Conservation (phyloP, 2,888 invertebrate genomes). For the Xylophagus ater region DNA sequence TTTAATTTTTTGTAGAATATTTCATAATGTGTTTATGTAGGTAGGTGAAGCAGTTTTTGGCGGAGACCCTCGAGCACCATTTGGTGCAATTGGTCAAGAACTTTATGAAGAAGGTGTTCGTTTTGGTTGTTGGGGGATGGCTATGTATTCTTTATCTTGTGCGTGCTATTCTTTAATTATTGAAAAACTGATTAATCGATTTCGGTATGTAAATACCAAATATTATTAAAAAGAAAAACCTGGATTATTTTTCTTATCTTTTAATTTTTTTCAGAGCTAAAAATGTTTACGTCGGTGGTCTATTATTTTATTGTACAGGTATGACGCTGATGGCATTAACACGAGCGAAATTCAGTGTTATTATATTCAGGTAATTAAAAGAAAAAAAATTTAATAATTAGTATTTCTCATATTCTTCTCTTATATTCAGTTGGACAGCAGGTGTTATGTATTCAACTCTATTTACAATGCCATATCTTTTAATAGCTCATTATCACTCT, state of each 20-base stretch:
- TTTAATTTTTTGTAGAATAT: constrained; percentile 17
- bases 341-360: constrained; percentile 65
- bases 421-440: constrained; percentile 90
- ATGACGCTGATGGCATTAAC: constrained; percentile 78
- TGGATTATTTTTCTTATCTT: too few species aligned
- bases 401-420: too few species aligned
- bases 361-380: too few species aligned
- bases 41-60: constrained; percentile 36
- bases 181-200: constrained; percentile 68
- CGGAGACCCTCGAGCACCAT: constrained; percentile 51
- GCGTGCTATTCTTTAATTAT: constrained; percentile 84
- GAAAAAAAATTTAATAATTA: too few species aligned
- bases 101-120: constrained; percentile 85
- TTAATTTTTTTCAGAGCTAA: constrained; percentile 64
- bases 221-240: too few species aligned
- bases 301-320: constrained; percentile 77
- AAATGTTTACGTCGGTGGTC: constrained; percentile 76
- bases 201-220: constrained; percentile 45
- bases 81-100: constrained; percentile 50
- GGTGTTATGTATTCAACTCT: constrained; percentile 96
- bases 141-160: constrained; percentile 89
- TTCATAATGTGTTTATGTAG: too few species aligned
- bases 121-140: constrained; percentile 96
- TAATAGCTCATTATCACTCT: constrained; percentile 92
- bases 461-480: constrained; percentile 92